A percentile compares a stretch with the other conserved stretches of the same genome.
These are phyloP conservation scores for Heteromurus nitidus DNA, from an alignment of 2,888 invertebrate genomes.

Conservation along the genomic window DNA sequence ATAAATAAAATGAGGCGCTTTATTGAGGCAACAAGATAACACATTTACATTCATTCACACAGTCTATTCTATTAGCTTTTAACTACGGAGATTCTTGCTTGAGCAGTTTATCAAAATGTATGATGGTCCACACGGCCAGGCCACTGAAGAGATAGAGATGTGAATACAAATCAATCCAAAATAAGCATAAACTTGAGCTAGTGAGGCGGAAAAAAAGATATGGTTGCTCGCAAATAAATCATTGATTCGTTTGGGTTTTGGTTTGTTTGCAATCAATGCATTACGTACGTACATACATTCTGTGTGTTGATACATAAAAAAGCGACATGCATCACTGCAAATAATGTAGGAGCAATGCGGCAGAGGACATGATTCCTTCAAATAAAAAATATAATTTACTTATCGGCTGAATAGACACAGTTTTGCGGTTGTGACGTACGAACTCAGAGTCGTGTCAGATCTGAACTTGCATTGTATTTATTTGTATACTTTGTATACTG, in stretches of 20 bases:
- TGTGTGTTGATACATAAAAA: neutral
- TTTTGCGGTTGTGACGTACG: neutral
- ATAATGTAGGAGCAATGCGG: no score
- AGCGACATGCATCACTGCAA: neutral
- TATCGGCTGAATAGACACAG: neutral
- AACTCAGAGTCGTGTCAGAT: neutral
- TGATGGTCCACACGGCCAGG: no score
- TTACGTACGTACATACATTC: neutral
- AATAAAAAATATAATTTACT: neutral
- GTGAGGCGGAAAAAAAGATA: no score
- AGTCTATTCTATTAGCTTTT: no score
- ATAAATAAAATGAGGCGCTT: no score
- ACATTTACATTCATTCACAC: no score
- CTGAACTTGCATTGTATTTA: neutral
- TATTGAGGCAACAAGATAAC: no score
- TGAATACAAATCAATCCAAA: slow-evolving; percentile 2
- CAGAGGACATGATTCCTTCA: no score
- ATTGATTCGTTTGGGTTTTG: slow-evolving; percentile 2
- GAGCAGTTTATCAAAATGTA: no score
- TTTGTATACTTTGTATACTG: no score
- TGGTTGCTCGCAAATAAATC: neutral
- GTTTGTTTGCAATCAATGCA: neutral
- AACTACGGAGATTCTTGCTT: no score
- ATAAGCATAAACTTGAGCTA: no score
- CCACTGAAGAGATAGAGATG: neutral